Evolutionary conservation across 2,113 vertebrate genomes (phyloP).

Genomic region (Columba livia): DNA sequence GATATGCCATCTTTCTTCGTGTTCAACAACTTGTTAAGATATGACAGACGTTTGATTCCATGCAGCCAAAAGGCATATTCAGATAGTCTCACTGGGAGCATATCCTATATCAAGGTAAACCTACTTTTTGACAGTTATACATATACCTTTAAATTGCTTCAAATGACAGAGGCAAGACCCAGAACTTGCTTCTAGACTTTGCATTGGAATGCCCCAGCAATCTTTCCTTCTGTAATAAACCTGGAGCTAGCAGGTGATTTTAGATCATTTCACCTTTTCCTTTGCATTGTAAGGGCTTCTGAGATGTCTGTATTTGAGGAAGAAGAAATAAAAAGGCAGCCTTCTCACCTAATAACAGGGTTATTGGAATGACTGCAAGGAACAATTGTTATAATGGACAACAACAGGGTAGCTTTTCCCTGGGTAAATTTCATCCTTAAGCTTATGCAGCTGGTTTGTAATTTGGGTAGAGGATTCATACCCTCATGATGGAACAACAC

Average conservation of each 20-base stretch:
- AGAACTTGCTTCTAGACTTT: background rate
- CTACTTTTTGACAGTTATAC: background rate
- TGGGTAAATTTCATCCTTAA: background rate
- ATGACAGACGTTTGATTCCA: background rate
- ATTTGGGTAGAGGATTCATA: background rate
- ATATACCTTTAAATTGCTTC: background rate
- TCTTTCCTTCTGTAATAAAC: background rate
- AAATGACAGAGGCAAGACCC: background rate
- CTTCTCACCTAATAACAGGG: background rate
- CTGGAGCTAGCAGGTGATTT: background rate
- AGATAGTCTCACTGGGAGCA: background rate
- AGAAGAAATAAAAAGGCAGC: background rate
- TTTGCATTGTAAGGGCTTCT: background rate
- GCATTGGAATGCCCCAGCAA: background rate
- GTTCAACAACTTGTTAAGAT: background rate
- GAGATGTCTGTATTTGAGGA: background rate
- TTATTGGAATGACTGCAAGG: background rate
- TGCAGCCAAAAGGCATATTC: background rate
- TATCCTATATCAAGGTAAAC: background rate
- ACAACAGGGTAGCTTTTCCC: no score
- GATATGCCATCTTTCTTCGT: fast-evolving
- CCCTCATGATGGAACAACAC: background rate
- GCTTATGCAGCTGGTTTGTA: background rate
- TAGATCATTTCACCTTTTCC: background rate
- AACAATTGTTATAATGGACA: background rate